phyloP scores from a whole-genome alignment of 1,140 invertebrate genomes.

The Drosophila equinoxialis region DNA sequence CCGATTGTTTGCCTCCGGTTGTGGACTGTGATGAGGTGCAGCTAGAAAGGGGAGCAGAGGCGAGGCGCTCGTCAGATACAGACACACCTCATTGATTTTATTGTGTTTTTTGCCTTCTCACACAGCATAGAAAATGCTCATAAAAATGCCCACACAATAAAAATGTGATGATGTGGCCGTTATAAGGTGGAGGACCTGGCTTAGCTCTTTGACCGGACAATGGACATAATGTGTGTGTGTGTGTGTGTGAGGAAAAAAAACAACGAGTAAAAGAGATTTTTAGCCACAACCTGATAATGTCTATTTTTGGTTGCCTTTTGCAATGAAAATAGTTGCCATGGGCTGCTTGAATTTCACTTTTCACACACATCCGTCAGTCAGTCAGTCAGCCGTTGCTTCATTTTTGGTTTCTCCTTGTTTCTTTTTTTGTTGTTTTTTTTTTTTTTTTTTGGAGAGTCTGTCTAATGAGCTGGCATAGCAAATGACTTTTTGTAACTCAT shows the following conservation, averaged over 20 bases:
- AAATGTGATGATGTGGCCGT: slow-evolving; percentile 72
- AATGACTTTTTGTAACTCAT: slow-evolving; percentile 80
- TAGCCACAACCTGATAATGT: slow-evolving; percentile 60
- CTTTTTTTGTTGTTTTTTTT: not conserved
- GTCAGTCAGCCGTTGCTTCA: slow-evolving; percentile 10
- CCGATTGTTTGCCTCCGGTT: slow-evolving; percentile 67
- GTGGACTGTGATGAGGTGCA: slow-evolving; percentile 57
- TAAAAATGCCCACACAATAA: slow-evolving; percentile 80
- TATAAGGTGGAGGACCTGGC: slow-evolving; percentile 34
- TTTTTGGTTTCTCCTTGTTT: not conserved
- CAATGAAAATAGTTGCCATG: slow-evolving; percentile 35
- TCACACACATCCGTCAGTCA: slow-evolving; percentile 47
- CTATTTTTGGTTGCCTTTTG: slow-evolving; percentile 61
- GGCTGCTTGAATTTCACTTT: slow-evolving; percentile 41
- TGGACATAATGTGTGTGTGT: slow-evolving; percentile 8
- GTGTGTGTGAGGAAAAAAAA: not conserved
- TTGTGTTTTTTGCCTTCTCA: slow-evolving; percentile 55
- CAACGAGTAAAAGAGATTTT: not conserved
- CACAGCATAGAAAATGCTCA: slow-evolving; percentile 74
- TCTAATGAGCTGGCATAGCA: slow-evolving; percentile 70
- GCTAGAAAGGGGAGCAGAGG: slow-evolving; percentile 5
- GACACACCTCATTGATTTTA: slow-evolving; percentile 79
- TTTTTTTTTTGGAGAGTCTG: slow-evolving; percentile 20
- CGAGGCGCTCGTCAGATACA: slow-evolving; percentile 41
- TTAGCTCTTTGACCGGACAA: slow-evolving; percentile 47